Evolutionary conservation across 2,888 invertebrate species (phyloP).

Genomic region (Cantharis flavilabris): DNA sequence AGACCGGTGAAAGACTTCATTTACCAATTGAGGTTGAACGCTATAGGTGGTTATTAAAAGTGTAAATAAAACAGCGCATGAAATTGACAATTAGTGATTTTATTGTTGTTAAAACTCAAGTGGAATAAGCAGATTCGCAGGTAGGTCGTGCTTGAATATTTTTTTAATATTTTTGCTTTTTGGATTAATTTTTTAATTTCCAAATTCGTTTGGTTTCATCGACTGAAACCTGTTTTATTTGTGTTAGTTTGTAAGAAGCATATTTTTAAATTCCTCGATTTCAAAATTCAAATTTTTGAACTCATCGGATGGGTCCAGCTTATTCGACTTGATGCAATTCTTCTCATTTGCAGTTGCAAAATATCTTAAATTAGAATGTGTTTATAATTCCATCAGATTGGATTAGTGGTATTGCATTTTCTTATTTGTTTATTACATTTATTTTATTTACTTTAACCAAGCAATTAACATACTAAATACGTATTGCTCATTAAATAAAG

Average conservation of each 20-base stretch:
- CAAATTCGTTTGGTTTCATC: neutral
- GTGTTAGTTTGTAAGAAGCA: neutral
- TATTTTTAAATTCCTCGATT: neutral
- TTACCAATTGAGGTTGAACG: conserved; percentile 18
- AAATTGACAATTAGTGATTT: neutral
- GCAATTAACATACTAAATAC: neutral
- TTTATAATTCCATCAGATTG: neutral
- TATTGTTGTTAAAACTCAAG: neutral
- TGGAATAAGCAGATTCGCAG: neutral
- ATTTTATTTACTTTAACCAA: neutral
- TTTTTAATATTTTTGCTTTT: neutral
- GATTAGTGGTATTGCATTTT: neutral
- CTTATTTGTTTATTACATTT: neutral
- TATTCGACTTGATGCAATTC: neutral
- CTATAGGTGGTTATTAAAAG: conserved; percentile 5
- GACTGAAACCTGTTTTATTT: neutral
- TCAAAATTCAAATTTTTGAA: neutral
- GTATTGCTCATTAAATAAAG: neutral
- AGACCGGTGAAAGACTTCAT: conserved; percentile 30
- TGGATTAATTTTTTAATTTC: neutral
- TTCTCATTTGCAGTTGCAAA: neutral
- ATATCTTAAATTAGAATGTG: neutral
- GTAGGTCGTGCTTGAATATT: neutral
- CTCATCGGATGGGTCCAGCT: neutral
- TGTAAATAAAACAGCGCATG: neutral